Conservation (phyloP, 2,113 vertebrate species). For the Garra rufa region DNA sequence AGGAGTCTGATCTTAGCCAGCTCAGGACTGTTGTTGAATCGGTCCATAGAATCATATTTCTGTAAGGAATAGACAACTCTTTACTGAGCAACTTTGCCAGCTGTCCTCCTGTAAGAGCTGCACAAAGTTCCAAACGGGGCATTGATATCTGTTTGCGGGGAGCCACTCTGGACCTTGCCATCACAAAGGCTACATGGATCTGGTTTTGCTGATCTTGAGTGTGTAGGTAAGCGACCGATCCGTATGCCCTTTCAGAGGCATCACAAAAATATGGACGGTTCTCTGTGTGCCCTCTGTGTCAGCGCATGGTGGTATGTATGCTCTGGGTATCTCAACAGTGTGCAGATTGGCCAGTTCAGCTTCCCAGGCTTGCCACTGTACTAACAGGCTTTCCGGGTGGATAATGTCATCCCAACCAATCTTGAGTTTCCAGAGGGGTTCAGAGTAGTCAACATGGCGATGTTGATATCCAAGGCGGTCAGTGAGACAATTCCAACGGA, state of each 20-base stretch:
- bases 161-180: slow-evolving; percentile 26
- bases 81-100: not conserved
- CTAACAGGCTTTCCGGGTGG: no score
- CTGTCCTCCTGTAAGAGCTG: not conserved
- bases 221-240: not conserved
- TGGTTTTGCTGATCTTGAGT: not conserved
- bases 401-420: no score
- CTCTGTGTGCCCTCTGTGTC: no score
- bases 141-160: slow-evolving; percentile 4
- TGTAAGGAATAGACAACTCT: not conserved
- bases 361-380: no score
- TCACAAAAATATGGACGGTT: no score
- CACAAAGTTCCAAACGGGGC: not conserved
- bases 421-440: not conserved
- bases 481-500: not conserved
- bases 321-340: no score
- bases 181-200: slow-evolving; percentile 14
- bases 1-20: not conserved
- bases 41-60: not conserved
- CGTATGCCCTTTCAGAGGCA: not conserved
- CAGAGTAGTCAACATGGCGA: not conserved
- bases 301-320: no score
- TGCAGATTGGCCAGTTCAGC: no score
- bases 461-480: not conserved
- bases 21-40: not conserved